phyloP scores from a whole-genome alignment of 2,888 invertebrate species.

The Mythimna lalbum region DNA sequence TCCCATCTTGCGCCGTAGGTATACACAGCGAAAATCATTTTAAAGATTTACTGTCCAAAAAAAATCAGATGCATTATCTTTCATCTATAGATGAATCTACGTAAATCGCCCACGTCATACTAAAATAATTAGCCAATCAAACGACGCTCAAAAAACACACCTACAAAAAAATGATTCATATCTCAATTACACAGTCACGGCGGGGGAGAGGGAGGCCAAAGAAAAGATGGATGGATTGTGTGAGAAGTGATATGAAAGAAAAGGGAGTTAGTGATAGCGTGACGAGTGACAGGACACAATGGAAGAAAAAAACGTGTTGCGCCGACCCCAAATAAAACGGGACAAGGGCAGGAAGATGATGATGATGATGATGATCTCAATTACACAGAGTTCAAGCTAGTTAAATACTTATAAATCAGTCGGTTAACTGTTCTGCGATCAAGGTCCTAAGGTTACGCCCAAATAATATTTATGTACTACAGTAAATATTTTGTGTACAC shows the following conservation, averaged over 20 bases:
- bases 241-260: too few relatives aligned
- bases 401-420: constrained; percentile 25
- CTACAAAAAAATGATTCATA: constrained; percentile 17
- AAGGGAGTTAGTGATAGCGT: too few relatives aligned
- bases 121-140: background rate
- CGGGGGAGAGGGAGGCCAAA: too few relatives aligned
- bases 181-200: constrained; percentile 24
- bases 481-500: constrained; percentile 40
- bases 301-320: too few relatives aligned
- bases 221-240: too few relatives aligned
- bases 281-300: too few relatives aligned
- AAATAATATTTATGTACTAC: constrained; percentile 24
- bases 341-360: too few relatives aligned
- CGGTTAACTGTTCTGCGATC: constrained; percentile 3
- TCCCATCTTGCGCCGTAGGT: too few relatives aligned
- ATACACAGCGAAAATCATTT: too few relatives aligned
- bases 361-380: too few relatives aligned
- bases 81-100: background rate
- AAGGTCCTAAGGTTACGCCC: constrained; percentile 27
- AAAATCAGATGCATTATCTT: background rate
- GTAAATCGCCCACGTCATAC: background rate
- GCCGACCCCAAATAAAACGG: too few relatives aligned
- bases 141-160: background rate
- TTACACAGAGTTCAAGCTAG: constrained; percentile 6
- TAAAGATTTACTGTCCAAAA: too few relatives aligned